Evolutionary conservation across 2,888 invertebrate genomes (phyloP).

Genomic region (Cephalotes varians): DNA sequence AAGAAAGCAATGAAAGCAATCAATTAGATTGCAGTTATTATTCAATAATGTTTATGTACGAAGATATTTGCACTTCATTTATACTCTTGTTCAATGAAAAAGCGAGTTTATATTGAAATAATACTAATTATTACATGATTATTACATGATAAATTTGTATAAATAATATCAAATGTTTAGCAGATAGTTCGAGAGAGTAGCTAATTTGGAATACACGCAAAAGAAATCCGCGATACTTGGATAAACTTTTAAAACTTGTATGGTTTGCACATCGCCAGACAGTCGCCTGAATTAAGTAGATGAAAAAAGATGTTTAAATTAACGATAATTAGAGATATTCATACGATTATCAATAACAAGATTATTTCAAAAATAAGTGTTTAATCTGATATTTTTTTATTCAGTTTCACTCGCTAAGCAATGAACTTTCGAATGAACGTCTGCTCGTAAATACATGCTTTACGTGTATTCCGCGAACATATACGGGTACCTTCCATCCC

Average conservation of each 20-base stretch:
- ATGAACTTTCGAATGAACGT: slow-evolving; percentile 21
- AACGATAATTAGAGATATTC: not conserved
- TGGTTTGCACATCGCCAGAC: not conserved
- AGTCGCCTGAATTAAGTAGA: not conserved
- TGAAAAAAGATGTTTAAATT: not conserved
- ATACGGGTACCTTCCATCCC: not conserved
- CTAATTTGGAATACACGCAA: not conserved
- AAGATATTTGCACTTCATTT: not conserved
- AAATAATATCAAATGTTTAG: not conserved
- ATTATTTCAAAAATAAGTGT: not conserved
- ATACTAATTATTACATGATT: not conserved
- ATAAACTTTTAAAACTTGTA: slow-evolving; percentile 9
- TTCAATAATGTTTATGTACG: not conserved
- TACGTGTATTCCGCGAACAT: not conserved
- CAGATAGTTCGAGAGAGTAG: not conserved
- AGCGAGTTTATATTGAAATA: not conserved
- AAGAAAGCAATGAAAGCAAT: not conserved
- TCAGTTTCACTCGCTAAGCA: not conserved
- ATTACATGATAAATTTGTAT: not conserved
- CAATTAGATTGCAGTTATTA: not conserved
- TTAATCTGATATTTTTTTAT: slow-evolving; percentile 23
- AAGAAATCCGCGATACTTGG: not conserved
- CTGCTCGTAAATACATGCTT: not conserved
- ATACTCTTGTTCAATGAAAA: not conserved
- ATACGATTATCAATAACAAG: not conserved